Conservation (phyloP, 2,888 invertebrate genomes). For the Zaprionus obscuricornis region DNA sequence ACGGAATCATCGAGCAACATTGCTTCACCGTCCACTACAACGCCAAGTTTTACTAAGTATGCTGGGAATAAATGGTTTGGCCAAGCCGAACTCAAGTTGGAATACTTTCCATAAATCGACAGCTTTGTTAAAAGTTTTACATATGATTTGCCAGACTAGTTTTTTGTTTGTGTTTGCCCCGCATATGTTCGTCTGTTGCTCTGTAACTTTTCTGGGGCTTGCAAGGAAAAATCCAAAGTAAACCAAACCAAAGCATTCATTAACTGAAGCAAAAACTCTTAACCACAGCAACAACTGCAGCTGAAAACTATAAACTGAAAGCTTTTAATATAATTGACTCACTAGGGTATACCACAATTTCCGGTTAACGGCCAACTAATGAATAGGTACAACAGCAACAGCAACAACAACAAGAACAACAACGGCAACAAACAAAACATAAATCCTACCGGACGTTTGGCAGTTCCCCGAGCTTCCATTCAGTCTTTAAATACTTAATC, state of each 20-base stretch:
- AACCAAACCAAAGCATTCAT: slow-evolving; percentile 55
- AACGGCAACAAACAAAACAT: slow-evolving; percentile 10
- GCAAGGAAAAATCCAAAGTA: no score
- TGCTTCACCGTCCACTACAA: slow-evolving; percentile 60
- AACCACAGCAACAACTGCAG: slow-evolving; percentile 37
- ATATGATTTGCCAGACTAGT: slow-evolving; percentile 21
- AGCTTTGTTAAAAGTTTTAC: slow-evolving; percentile 52
- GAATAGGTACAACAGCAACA: slow-evolving; percentile 55
- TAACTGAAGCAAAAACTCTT: slow-evolving; percentile 58
- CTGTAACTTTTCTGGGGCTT: not conserved
- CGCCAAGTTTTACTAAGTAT: slow-evolving; percentile 56
- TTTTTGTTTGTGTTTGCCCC: slow-evolving; percentile 17
- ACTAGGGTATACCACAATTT: slow-evolving; percentile 75
- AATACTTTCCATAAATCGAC: slow-evolving; percentile 39
- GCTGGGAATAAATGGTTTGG: slow-evolving; percentile 36
- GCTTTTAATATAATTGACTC: slow-evolving; percentile 81
- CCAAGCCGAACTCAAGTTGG: slow-evolving; percentile 48
- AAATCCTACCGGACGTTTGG: not conserved
- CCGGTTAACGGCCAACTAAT: slow-evolving; percentile 75
- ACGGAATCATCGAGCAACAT: slow-evolving; percentile 49
- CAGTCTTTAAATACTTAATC: slow-evolving; percentile 66
- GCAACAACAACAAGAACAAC: not conserved
- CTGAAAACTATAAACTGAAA: slow-evolving; percentile 65
- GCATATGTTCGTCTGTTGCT: not conserved
- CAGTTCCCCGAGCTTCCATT: slow-evolving; percentile 45